These are phyloP conservation scores for Girardinichthys multiradiatus DNA, from an alignment of 2,113 vertebrate genomes.

Conservation along the genomic window DNA sequence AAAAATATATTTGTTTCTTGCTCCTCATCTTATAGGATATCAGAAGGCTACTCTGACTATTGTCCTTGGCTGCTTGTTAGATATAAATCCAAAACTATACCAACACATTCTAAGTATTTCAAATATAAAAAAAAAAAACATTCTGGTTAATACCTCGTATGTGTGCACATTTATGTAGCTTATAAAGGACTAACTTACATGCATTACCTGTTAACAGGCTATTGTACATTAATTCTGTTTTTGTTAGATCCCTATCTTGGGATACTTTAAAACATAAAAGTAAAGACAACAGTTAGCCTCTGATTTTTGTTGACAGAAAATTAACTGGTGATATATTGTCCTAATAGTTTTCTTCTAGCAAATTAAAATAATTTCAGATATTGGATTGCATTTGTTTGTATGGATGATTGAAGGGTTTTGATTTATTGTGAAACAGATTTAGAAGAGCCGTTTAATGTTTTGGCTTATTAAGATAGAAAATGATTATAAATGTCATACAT, in stretches of 20 bases:
- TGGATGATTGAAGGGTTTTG: background rate
- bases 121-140: background rate
- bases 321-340: background rate
- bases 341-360: background rate
- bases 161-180: no score
- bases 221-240: background rate
- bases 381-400: no score
- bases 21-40: background rate
- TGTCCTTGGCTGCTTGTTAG: no score
- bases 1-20: background rate
- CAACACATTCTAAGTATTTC: background rate
- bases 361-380: background rate
- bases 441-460: background rate
- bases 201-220: no score
- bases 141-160: background rate
- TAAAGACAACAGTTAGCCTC: background rate
- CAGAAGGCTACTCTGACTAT: background rate
- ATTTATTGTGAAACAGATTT: background rate
- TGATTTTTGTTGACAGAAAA: background rate
- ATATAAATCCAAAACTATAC: no score
- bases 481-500: background rate
- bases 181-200: background rate
- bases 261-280: background rate
- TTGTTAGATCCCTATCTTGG: background rate
- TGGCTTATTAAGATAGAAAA: background rate